Conservation (phyloP, 2,888 invertebrate genomes). For the Xanthostigma xanthostigma region DNA sequence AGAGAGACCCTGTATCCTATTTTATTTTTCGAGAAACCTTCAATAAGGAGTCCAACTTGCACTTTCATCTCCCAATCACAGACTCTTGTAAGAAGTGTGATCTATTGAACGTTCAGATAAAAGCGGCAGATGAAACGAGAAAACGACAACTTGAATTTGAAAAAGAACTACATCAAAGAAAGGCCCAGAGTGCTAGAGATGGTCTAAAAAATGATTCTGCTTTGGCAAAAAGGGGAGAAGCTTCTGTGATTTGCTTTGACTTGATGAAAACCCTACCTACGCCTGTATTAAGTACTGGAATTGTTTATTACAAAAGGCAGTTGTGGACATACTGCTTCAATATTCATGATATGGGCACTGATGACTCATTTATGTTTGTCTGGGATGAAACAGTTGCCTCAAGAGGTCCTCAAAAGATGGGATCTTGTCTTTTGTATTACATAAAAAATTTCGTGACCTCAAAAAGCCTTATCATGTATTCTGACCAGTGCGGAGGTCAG, state of each 20-base stretch:
- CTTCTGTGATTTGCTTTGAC: slow-evolving; percentile 14
- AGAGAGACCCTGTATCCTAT: slow-evolving; percentile 7
- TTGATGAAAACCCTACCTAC: slow-evolving; percentile 18
- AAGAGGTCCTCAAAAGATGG: slow-evolving; percentile 16
- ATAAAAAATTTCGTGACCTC: slow-evolving; percentile 12
- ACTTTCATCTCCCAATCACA: slow-evolving; percentile 11
- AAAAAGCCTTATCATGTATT: slow-evolving; percentile 11
- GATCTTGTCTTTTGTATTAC: slow-evolving; percentile 13
- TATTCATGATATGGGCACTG: slow-evolving; percentile 14
- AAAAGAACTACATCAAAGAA: slow-evolving; percentile 11
- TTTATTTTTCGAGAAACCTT: slow-evolving; percentile 11
- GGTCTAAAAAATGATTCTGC: slow-evolving; percentile 9
- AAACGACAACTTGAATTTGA: slow-evolving; percentile 7
- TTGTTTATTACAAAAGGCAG: slow-evolving; percentile 17
- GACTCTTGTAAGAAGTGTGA: slow-evolving; percentile 14
- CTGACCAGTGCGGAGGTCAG: slow-evolving; percentile 13
- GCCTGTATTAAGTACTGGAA: slow-evolving; percentile 15
- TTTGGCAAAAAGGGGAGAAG: slow-evolving; percentile 5
- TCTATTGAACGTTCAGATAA: slow-evolving; percentile 10
- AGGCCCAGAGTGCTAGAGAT: slow-evolving; percentile 11
- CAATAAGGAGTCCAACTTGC: slow-evolving; percentile 12
- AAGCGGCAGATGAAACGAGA: slow-evolving; percentile 7
- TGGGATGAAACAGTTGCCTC: slow-evolving; percentile 16
- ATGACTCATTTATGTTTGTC: slow-evolving; percentile 15
- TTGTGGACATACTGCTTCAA: slow-evolving; percentile 16